Conservation (phyloP, 2,888 invertebrate genomes). For the Cosmia trapezina region DNA sequence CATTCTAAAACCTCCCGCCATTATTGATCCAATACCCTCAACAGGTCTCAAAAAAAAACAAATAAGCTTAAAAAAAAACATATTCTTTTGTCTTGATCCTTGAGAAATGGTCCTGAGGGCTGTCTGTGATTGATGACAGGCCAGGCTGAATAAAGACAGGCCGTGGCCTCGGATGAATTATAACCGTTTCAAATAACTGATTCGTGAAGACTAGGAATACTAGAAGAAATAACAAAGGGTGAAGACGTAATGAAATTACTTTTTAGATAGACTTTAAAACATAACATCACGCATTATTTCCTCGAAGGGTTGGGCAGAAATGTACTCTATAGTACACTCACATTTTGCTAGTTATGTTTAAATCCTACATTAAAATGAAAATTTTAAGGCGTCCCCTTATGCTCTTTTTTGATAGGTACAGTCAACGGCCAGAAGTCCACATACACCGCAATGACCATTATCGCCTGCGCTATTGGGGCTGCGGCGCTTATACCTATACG, state of each 20-base stretch:
- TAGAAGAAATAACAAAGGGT: neutral
- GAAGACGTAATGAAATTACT: neutral
- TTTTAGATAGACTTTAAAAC: neutral
- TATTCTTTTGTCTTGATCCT: slow-evolving; percentile 38
- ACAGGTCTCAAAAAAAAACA: slow-evolving; percentile 33
- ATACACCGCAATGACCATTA: too few relatives aligned
- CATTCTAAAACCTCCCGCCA: too few relatives aligned
- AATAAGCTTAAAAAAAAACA: slow-evolving; percentile 31
- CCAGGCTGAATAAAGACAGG: slow-evolving; percentile 17
- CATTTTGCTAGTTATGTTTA: too few relatives aligned
- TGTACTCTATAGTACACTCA: too few relatives aligned
- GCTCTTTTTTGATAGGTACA: too few relatives aligned
- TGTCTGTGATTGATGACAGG: slow-evolving; percentile 62
- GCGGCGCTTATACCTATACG: too few relatives aligned
- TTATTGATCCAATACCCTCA: slow-evolving; percentile 5
- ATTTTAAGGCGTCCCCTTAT: too few relatives aligned
- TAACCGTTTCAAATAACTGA: slow-evolving; percentile 48
- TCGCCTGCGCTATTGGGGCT: too few relatives aligned
- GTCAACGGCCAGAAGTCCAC: too few relatives aligned
- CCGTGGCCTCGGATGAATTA: slow-evolving; percentile 55
- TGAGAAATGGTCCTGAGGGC: slow-evolving; percentile 55
- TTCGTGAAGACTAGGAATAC: slow-evolving; percentile 10
- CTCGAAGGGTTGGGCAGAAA: too few relatives aligned
- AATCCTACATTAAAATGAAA: too few relatives aligned
- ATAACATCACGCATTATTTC: too few relatives aligned